Percentiles rank a stretch among this genome's conserved stretches.
These are phyloP conservation scores for Sycophaga agraensis DNA, from an alignment of 1,140 invertebrate species.

Conservation along the genomic window DNA sequence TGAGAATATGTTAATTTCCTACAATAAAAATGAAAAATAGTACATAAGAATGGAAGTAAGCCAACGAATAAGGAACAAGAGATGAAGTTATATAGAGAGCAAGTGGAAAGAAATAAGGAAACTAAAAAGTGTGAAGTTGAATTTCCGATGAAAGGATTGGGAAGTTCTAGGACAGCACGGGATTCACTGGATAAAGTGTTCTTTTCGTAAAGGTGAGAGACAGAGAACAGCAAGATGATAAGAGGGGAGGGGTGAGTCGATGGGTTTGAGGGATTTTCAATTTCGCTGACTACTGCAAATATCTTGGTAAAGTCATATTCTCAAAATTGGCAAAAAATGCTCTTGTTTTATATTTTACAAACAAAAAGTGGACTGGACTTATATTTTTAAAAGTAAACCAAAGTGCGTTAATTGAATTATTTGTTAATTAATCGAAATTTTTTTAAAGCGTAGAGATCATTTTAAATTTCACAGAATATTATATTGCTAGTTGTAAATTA, in stretches of 20 bases:
- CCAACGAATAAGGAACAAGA: not conserved
- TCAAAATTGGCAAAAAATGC: too few relatives aligned
- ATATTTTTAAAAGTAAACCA: too few relatives aligned
- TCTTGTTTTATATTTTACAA: too few relatives aligned
- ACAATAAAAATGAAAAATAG: not conserved
- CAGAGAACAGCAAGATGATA: not conserved
- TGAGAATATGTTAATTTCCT: not conserved
- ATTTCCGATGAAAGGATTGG: not conserved
- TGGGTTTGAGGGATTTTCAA: conserved; percentile 18
- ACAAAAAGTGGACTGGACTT: too few relatives aligned
- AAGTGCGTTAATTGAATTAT: too few relatives aligned
- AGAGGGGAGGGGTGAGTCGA: not conserved
- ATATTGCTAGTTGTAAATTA: too few relatives aligned
- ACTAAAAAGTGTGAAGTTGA: not conserved
- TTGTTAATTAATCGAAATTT: too few relatives aligned
- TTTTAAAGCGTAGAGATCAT: too few relatives aligned
- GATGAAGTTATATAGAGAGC: not conserved
- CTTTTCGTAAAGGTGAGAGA: not conserved
- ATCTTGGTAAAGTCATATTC: too few relatives aligned
- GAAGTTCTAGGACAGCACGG: not conserved
- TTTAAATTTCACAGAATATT: too few relatives aligned
- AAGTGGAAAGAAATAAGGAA: conserved; percentile 4
- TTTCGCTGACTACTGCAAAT: conserved; percentile 11
- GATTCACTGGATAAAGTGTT: not conserved
- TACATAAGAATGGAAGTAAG: not conserved